Conservation (phyloP, 2,888 invertebrate genomes). For the Pogonocherus hispidulus region DNA sequence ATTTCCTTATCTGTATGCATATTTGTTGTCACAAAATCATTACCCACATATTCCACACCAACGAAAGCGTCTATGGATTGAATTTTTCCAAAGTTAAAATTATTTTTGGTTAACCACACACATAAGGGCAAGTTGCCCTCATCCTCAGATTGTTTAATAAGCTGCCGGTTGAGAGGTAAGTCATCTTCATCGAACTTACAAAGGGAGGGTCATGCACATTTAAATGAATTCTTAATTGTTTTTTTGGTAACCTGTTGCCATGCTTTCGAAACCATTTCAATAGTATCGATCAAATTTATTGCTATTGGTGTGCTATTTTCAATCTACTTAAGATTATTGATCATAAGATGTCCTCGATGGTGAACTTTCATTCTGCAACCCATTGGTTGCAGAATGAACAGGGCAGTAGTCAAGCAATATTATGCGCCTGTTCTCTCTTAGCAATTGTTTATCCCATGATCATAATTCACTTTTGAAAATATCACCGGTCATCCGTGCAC, state of each 20-base stretch:
- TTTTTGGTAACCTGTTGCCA: background rate
- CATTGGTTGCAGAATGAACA: too few species aligned
- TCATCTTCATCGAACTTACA: background rate
- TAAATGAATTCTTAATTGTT: background rate
- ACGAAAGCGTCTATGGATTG: too few species aligned
- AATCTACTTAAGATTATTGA: background rate
- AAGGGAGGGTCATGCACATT: background rate
- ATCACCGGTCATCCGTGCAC: slow-evolving; percentile 40
- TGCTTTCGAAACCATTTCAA: background rate
- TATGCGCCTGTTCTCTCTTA: slow-evolving; percentile 37
- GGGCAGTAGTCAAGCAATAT: too few species aligned
- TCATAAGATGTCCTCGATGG: too few species aligned
- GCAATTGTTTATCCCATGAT: slow-evolving; percentile 38
- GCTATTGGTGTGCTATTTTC: background rate
- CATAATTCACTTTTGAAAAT: slow-evolving; percentile 25
- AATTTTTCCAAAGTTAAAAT: too few species aligned
- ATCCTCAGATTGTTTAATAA: background rate
- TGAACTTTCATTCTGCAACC: too few species aligned
- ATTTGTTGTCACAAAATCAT: too few species aligned
- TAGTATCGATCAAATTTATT: background rate
- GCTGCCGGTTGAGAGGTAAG: background rate
- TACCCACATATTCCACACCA: too few species aligned
- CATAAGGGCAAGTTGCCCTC: slow-evolving; percentile 13
- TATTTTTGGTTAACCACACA: too few species aligned
- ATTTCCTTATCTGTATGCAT: too few species aligned